phyloP scores from a whole-genome alignment of 1,140 invertebrate species.

The Parasteatoda tepidariorum region DNA sequence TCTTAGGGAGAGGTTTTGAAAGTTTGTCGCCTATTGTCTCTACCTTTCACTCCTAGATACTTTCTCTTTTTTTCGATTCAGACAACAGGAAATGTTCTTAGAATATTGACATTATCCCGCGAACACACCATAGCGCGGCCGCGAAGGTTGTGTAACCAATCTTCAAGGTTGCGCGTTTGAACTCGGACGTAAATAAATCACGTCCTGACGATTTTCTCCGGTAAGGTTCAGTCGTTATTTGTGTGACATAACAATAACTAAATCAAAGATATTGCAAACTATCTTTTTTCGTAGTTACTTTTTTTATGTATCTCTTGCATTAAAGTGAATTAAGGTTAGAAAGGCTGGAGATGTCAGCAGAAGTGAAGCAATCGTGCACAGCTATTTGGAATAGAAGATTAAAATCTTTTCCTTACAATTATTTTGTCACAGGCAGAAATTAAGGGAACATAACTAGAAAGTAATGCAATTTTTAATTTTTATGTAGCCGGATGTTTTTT shows the following conservation, averaged over 20 bases:
- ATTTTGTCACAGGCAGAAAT: no score
- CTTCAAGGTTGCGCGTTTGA: constrained; percentile 3
- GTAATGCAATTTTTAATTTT: no score
- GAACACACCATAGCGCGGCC: neutral
- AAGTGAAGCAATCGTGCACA: neutral
- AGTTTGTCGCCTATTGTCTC: neutral
- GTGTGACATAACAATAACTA: neutral
- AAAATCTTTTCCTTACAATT: no score
- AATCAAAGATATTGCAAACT: neutral
- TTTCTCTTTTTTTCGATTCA: neutral
- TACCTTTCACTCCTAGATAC: no score
- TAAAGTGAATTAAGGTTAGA: neutral
- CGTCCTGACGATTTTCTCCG: neutral
- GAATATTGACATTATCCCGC: constrained; percentile 15
- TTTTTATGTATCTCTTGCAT: neutral
- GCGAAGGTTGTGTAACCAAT: neutral
- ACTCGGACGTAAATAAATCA: neutral
- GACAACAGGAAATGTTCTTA: neutral
- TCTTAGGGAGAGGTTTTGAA: constrained; percentile 2
- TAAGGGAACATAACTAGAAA: no score
- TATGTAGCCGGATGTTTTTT: no score
- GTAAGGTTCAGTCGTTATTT: neutral
- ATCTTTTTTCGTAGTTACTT: neutral
- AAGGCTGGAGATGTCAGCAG: neutral
- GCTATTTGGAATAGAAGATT: no score